Conservation (phyloP, 92 coral and sea anemone genomes). For the Muricea muricata region DNA sequence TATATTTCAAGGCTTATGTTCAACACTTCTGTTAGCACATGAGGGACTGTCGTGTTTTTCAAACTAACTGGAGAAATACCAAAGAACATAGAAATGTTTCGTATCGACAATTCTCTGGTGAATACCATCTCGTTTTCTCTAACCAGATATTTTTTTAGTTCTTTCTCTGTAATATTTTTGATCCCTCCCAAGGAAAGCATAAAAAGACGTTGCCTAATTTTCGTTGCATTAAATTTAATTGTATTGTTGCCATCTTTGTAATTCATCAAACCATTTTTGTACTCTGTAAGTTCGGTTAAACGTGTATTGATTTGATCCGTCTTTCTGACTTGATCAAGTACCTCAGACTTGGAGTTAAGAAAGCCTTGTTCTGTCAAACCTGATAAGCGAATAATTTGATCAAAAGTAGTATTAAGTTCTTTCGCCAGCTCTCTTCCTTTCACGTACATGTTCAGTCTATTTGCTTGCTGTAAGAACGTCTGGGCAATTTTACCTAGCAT, state of each 20-base stretch:
- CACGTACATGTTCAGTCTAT: constrained; percentile 9
- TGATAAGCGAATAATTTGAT: constrained; percentile 4
- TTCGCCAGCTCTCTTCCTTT: constrained; percentile 54
- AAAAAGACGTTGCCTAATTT: not conserved
- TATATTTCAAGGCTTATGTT: not conserved
- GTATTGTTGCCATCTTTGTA: constrained; percentile 16
- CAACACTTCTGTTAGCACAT: not conserved
- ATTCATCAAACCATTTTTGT: constrained; percentile 8
- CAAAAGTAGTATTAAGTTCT: constrained; percentile 48
- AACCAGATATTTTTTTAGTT: constrained; percentile 10
- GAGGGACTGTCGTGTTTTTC: constrained; percentile 12
- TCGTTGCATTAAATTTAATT: not conserved
- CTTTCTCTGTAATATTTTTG: not conserved
- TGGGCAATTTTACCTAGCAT: not conserved
- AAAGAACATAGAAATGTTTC: constrained; percentile 31
- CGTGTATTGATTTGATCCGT: not conserved
- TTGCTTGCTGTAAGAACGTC: constrained; percentile 30
- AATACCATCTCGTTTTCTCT: constrained; percentile 9
- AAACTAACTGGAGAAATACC: not conserved
- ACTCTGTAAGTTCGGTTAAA: not conserved
- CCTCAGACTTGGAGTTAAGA: constrained; percentile 5
- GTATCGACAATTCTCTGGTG: constrained; percentile 1
- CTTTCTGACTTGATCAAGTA: constrained; percentile 2
- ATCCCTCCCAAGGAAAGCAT: not conserved
- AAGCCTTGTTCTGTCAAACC: not conserved